Percentiles rank a stretch among this genome's conserved stretches.
phyloP scores from a whole-genome alignment of 2,888 invertebrate genomes.

The Noctua comes region DNA sequence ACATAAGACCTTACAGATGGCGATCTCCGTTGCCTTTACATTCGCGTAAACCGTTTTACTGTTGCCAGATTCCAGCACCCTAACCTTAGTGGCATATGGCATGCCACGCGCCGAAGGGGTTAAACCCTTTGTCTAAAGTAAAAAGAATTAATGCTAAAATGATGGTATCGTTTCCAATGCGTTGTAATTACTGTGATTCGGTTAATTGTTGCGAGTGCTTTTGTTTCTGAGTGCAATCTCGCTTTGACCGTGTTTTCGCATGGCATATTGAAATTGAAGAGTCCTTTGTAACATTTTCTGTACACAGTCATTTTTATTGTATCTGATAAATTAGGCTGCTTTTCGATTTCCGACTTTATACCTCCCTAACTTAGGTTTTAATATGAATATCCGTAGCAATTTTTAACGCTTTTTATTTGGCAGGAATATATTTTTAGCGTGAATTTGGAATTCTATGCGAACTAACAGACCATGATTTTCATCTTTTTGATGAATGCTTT shows the following conservation, averaged over 20 bases:
- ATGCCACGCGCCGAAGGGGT: constrained; percentile 87
- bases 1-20: constrained; percentile 53
- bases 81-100: constrained; percentile 80
- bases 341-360: constrained; percentile 67
- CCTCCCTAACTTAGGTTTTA: constrained; percentile 52
- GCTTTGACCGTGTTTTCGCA: constrained; percentile 87
- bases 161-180: constrained; percentile 88
- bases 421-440: constrained; percentile 64
- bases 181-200: constrained; percentile 87
- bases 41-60: constrained; percentile 71
- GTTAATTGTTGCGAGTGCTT: constrained; percentile 86
- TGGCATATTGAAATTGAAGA: constrained; percentile 86
- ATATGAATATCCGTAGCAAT: constrained; percentile 43
- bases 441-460: constrained; percentile 71
- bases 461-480: constrained; percentile 74
- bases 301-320: constrained; percentile 68
- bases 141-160: constrained; percentile 80
- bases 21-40: constrained; percentile 63
- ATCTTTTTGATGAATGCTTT: constrained; percentile 75
- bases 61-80: constrained; percentile 67
- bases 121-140: constrained; percentile 80
- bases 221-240: constrained; percentile 83
- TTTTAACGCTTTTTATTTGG: constrained; percentile 63
- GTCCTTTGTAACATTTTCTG: constrained; percentile 72
- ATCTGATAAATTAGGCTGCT: constrained; percentile 60